Evolutionary conservation across 2,113 vertebrate species (phyloP), one percentile per base, ranked within the genome.

Genomic region (Tor tambroides): DNA sequence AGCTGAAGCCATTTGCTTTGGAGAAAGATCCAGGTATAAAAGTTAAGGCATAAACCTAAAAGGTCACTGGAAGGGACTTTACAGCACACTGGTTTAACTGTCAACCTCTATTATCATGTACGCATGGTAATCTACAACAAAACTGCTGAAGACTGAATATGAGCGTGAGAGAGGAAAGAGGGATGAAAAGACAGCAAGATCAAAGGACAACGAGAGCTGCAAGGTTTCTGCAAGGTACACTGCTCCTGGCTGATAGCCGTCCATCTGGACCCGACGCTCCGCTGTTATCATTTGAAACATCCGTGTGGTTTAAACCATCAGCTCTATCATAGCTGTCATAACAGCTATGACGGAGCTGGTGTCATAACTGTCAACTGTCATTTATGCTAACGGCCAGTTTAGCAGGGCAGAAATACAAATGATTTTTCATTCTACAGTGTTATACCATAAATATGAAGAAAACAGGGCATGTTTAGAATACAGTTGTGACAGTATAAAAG

Each of bases 321-420:
- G 19, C 41, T 83, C 65, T 35, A 69, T 83, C 43, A 54, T 69
- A 71, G 51, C 63, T 69, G 80, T 83, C 80, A 83, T 30, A 69
- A 69, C 63, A 71, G 43, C 81, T 71, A 19, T 69, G 80, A 51
- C 10, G 10, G 63, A 81, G 59, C 56, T 28, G 23, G 38, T 63
- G 79, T 28, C 41, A 69, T 67, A 32, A 51, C 65, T 21, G 43
- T 51, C 63, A 67, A 65, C 59, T 65, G 80, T 6, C 12, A 11
- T 81, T 81, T 81, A 83, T 83, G 80, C 41, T 12, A 35, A 83
- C 71, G 6, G 3, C 0, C 2, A 15, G 41, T 49, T 82, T 46
- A 67, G n/a, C 43, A 32, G 12, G 26, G 49, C 26, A 51, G n/a
- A 78, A 49, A 51, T 9, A 69, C 43, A 69, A 69, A 83, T 71